Evolutionary conservation across 2,113 vertebrate genomes (phyloP).

Genomic region (Rhabdomys dilectus): DNA sequence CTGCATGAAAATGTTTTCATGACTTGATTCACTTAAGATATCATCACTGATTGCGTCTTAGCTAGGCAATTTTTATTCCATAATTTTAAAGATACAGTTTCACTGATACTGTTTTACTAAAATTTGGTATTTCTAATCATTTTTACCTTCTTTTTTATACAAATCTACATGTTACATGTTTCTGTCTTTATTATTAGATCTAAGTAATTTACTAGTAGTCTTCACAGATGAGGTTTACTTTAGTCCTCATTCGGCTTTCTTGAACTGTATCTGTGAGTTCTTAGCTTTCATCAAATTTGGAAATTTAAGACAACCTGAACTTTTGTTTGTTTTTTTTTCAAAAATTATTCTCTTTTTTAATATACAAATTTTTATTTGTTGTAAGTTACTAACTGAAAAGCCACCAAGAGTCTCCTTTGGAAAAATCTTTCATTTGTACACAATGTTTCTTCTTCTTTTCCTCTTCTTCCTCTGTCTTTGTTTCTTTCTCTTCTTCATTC

Average conservation of each 20-base stretch:
- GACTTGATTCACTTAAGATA: not conserved
- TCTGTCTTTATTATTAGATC: not conserved
- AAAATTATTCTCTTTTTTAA: not conserved
- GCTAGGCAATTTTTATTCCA: not conserved
- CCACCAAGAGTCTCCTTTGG: not conserved
- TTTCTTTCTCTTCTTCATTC: no score
- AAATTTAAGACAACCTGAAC: not conserved
- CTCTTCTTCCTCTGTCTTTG: accelerated
- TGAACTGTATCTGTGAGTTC: not conserved
- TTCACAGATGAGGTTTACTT: not conserved
- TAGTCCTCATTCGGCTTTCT: not conserved
- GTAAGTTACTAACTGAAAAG: not conserved
- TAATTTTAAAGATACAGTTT: not conserved
- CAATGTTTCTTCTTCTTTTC: not conserved
- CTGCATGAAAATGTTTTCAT: not conserved
- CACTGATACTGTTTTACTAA: not conserved
- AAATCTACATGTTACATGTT: not conserved
- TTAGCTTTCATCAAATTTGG: not conserved
- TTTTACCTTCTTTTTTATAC: not conserved
- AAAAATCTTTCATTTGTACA: not conserved
- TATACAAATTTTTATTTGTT: not conserved
- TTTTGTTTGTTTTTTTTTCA: not conserved
- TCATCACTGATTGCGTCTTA: not conserved
- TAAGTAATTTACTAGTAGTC: not conserved
- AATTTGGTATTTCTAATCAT: not conserved